phyloP scores from a whole-genome alignment of 1,140 invertebrate genomes.

The Phymastichus coffea region DNA sequence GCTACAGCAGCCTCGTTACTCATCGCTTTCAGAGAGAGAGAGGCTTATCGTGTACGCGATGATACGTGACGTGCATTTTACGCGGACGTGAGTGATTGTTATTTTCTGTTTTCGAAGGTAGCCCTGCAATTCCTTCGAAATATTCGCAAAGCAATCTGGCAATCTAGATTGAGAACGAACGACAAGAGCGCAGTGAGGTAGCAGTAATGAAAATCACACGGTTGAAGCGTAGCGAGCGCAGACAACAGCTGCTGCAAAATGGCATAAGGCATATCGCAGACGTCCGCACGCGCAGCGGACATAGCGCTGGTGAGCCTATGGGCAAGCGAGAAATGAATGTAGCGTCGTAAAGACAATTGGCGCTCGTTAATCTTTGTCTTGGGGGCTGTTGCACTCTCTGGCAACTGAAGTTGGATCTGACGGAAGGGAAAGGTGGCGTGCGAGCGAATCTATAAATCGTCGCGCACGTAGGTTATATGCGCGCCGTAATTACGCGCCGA shows the following conservation, averaged over 20 bases:
- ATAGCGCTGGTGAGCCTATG: no score
- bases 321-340: slow-evolving; percentile 44
- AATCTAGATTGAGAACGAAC: no score
- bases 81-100: background rate
- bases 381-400: background rate
- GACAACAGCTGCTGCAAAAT: no score
- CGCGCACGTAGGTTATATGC: background rate
- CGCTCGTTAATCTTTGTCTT: slow-evolving; percentile 36
- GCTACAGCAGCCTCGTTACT: no score
- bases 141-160: no score
- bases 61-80: background rate
- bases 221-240: no score
- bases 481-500: slow-evolving; percentile 28
- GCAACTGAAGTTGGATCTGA: no score
- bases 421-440: slow-evolving; percentile 16
- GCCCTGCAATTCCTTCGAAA: no score
- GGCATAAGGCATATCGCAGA: no score
- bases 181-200: no score
- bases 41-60: background rate
- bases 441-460: slow-evolving; percentile 37
- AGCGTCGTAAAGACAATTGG: slow-evolving; percentile 40
- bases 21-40: no score
- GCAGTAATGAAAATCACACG: no score
- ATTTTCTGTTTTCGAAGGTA: background rate
- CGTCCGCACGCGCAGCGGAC: background rate